A percentile compares a stretch with the other conserved stretches of the same genome.
Conservation (phyloP, 2,797 vertebrate genomes). For the Salarias fasciatus region DNA sequence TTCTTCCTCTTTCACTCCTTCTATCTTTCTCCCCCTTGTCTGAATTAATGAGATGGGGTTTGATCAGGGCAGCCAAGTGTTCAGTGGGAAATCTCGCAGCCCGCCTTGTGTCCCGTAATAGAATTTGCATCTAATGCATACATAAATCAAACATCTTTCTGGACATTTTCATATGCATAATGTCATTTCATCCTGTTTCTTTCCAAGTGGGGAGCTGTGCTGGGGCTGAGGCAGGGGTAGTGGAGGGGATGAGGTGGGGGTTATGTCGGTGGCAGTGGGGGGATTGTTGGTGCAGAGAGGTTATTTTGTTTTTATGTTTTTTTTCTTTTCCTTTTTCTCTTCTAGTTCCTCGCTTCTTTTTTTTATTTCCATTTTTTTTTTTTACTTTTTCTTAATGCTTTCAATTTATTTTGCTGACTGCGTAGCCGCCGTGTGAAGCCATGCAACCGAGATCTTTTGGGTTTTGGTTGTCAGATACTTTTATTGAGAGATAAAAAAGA, state of each 20-base stretch:
- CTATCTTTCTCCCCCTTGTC: constrained; percentile 97
- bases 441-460: constrained; percentile 91
- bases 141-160: constrained; percentile 99
- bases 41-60: constrained; percentile 99
- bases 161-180: constrained; percentile 99
- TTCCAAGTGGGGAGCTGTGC: constrained; percentile 86
- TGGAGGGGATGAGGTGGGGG: constrained; percentile 54
- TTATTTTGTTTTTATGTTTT: constrained; percentile 73
- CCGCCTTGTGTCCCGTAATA: constrained; percentile 99
- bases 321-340: constrained; percentile 3
- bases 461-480: constrained; percentile 92
- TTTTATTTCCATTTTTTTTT: too few relatives aligned
- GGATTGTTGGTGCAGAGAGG: constrained; percentile 72
- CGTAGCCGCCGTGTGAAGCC: constrained; percentile 75
- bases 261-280: constrained; percentile 72
- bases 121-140: constrained; percentile 99
- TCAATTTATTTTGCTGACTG: constrained; percentile 98
- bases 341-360: not conserved
- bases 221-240: constrained; percentile 67
- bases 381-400: constrained; percentile 92
- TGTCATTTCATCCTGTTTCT: constrained; percentile 99
- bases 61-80: constrained; percentile 99
- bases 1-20: constrained; percentile 84
- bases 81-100: constrained; percentile 99
- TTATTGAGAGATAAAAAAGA: constrained; percentile 79